A percentile compares a stretch with the other conserved stretches of the same genome.
Conservation (phyloP, 2,797 vertebrate genomes). For the Pteronotus mesoamericanus region DNA sequence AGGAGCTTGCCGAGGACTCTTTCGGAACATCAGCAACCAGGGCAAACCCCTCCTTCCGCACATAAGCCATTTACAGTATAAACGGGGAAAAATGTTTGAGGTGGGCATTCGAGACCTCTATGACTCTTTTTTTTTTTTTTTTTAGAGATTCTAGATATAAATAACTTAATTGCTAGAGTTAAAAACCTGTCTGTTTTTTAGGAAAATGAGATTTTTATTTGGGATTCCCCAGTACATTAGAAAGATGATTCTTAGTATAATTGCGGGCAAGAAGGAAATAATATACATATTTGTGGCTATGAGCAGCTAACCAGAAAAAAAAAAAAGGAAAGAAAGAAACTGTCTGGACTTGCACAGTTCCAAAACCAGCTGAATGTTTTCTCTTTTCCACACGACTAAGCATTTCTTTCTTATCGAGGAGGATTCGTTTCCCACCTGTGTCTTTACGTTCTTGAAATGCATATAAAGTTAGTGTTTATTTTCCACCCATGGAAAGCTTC, state of each 20-base stretch:
- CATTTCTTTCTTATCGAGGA: conserved; percentile 51
- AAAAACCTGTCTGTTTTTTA: conserved; percentile 73
- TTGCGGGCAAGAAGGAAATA: conserved; percentile 83
- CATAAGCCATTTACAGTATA: background rate
- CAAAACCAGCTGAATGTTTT: conserved; percentile 71
- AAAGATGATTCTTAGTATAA: conserved; percentile 80
- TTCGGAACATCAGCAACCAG: background rate
- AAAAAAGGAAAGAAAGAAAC: conserved; percentile 64
- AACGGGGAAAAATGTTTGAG: background rate
- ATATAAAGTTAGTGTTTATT: conserved; percentile 39
- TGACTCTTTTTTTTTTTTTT: conserved; percentile 24
- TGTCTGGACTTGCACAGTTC: conserved; percentile 75
- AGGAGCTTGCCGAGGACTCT: background rate
- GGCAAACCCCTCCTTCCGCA: background rate
- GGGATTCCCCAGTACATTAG: conserved; percentile 79
- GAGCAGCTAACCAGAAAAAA: conserved; percentile 75
- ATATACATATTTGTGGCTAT: conserved; percentile 84
- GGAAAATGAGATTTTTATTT: conserved; percentile 78
- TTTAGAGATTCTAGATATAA: background rate
- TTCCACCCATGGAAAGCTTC: conserved; percentile 19
- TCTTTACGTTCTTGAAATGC: conserved; percentile 44
- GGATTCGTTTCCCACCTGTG: conserved; percentile 61
- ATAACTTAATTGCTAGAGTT: conserved; percentile 56
- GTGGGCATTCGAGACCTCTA: background rate
- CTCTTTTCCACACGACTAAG: conserved; percentile 50